These are phyloP conservation scores for Dipodomys merriami DNA, from an alignment of 2,113 vertebrate species.

Conservation along the genomic window DNA sequence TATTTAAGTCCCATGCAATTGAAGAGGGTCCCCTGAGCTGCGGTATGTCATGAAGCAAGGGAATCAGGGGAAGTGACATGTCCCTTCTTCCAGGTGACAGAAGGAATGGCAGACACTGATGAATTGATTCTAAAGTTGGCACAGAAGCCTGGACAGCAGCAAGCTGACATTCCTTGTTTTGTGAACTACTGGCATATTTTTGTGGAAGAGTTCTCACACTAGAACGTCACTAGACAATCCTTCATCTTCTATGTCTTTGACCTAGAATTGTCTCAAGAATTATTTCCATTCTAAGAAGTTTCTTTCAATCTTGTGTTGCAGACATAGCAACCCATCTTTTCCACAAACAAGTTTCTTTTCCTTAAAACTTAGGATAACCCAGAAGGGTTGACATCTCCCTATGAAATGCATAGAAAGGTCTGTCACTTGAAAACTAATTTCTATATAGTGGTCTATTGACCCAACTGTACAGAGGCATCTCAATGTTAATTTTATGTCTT, in stretches of 20 bases:
- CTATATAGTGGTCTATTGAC: not conserved
- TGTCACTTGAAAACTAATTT: not conserved
- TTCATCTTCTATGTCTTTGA: not conserved
- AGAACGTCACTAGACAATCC: not conserved
- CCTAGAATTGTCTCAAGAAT: not conserved
- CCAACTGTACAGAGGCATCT: not conserved
- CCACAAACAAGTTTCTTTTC: not conserved
- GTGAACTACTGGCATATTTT: not conserved
- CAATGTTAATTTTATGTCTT: conserved; percentile 52
- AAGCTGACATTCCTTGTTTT: not conserved
- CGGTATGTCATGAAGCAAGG: not conserved
- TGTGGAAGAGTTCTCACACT: too few relatives aligned
- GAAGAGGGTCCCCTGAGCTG: not conserved
- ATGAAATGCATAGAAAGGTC: not conserved
- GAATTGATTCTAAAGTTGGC: not conserved
- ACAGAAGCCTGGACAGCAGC: not conserved
- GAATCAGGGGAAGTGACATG: conserved; percentile 12
- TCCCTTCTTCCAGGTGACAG: not conserved
- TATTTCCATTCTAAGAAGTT: conserved; percentile 54
- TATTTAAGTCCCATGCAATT: not conserved
- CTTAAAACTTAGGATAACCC: conserved; percentile 32
- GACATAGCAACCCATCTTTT: not conserved
- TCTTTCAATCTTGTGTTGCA: conserved; percentile 8
- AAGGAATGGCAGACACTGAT: not conserved
- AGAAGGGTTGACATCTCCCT: not conserved